Evolutionary conservation across 2,888 invertebrate genomes (phyloP).

Genomic region (Amiota communis): DNA sequence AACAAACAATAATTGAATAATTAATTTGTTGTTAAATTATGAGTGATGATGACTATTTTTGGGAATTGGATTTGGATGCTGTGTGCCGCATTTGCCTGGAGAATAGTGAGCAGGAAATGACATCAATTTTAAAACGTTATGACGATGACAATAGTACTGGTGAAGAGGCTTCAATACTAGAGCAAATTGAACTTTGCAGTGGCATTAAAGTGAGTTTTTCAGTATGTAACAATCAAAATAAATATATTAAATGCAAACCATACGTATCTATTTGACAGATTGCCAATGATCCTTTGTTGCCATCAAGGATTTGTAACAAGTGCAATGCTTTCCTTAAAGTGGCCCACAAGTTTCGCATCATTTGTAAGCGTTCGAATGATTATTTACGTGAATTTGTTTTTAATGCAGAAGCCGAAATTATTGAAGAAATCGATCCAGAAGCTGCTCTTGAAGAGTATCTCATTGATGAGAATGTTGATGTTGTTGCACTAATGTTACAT

Average conservation of each 20-base stretch:
- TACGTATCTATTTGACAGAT: conserved; percentile 50
- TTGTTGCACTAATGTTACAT: conserved; percentile 27
- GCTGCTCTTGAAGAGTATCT: conserved; percentile 26
- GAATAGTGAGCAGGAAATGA: conserved; percentile 59
- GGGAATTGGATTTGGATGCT: conserved; percentile 44
- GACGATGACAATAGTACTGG: conserved; percentile 35
- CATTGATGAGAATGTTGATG: conserved; percentile 44
- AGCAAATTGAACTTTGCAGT: conserved; percentile 67
- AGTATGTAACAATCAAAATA: background rate
- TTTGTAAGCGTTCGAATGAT: conserved; percentile 69
- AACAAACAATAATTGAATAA: conserved; percentile 33
- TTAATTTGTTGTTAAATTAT: background rate
- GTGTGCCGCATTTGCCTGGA: conserved; percentile 68
- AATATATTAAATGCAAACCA: background rate
- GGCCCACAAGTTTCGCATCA: conserved; percentile 69
- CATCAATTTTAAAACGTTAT: conserved; percentile 61
- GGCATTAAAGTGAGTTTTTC: conserved; percentile 60
- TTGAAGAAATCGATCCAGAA: conserved; percentile 27
- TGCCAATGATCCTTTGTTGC: conserved; percentile 58
- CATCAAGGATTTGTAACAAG: conserved; percentile 66
- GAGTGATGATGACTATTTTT: background rate
- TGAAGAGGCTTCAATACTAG: conserved; percentile 40
- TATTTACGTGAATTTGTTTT: conserved; percentile 65
- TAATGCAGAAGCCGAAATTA: conserved; percentile 32
- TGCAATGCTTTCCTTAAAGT: conserved; percentile 65